These are phyloP conservation scores for Diuraphis noxia DNA, from an alignment of 1,140 invertebrate species.

Conservation along the genomic window DNA sequence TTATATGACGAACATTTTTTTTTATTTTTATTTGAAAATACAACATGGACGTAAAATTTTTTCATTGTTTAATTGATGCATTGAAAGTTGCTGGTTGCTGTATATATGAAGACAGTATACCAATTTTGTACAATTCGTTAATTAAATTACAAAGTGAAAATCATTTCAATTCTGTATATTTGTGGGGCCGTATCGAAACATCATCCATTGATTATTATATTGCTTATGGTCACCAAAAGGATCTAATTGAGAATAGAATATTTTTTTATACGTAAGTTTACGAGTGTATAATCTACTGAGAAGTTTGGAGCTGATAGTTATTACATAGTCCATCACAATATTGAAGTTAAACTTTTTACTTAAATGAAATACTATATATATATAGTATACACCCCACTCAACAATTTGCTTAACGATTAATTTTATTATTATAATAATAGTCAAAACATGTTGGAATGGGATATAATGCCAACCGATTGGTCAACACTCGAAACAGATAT, in stretches of 20 bases:
- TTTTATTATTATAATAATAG: neutral
- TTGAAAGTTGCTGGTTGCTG: neutral
- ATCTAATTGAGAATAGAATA: neutral
- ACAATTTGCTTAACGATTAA: neutral
- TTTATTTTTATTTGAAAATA: neutral
- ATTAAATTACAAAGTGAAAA: slow-evolving; percentile 41
- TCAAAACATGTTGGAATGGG: slow-evolving; percentile 33
- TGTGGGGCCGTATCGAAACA: slow-evolving; percentile 19
- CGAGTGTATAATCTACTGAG: neutral
- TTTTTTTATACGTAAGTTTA: slow-evolving; percentile 45
- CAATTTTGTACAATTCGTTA: slow-evolving; percentile 39
- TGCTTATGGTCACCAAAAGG: slow-evolving; percentile 27
- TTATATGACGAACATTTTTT: neutral
- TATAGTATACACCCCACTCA: neutral
- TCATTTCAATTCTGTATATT: slow-evolving; percentile 25
- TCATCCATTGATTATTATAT: slow-evolving; percentile 20
- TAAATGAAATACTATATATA: neutral
- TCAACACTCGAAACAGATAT: neutral
- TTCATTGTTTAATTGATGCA: neutral
- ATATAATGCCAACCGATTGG: slow-evolving; percentile 8
- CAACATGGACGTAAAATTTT: slow-evolving; percentile 13
- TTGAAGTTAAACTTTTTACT: neutral
- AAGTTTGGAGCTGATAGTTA: neutral
- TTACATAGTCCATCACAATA: neutral
- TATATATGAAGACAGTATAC: neutral